phyloP scores from a whole-genome alignment of 2,888 invertebrate genomes.

The Marronus borbonicus region DNA sequence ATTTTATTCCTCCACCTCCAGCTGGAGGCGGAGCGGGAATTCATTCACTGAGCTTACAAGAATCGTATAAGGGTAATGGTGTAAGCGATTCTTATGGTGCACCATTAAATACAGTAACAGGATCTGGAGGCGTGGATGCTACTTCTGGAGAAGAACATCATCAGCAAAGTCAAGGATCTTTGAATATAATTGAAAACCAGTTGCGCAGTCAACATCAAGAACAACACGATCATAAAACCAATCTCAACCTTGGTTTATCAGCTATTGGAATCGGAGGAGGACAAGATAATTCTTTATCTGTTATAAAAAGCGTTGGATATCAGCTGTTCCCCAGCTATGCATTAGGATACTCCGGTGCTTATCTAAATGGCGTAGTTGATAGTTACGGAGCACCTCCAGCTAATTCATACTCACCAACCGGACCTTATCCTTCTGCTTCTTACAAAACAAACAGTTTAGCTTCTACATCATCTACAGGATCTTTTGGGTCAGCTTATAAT shows the following conservation, averaged over 20 bases:
- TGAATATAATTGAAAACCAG: constrained; percentile 67
- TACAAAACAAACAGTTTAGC: constrained; percentile 66
- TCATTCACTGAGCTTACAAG: constrained; percentile 48
- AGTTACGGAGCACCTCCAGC: constrained; percentile 64
- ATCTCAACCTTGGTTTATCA: constrained; percentile 57
- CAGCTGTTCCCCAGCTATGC: constrained; percentile 63
- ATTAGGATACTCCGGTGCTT: constrained; percentile 25
- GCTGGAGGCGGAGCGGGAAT: constrained; percentile 56
- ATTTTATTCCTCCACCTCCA: constrained; percentile 63
- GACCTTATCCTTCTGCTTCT: constrained; percentile 66
- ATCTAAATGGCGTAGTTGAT: constrained; percentile 40
- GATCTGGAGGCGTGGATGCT: constrained; percentile 66
- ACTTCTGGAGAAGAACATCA: constrained; percentile 65
- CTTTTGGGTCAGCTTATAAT: constrained; percentile 59
- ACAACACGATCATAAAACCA: constrained; percentile 58
- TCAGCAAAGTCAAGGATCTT: constrained; percentile 52
- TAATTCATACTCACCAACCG: constrained; percentile 65
- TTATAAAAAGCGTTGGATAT: constrained; percentile 70
- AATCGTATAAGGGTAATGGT: constrained; percentile 46
- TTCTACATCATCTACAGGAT: background rate
- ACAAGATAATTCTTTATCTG: constrained; percentile 61
- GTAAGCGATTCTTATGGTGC: constrained; percentile 73
- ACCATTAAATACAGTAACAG: constrained; percentile 70
- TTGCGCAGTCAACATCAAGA: constrained; percentile 63
- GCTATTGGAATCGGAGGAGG: constrained; percentile 58